These are phyloP conservation scores for Orbicella faveolata DNA, from an alignment of 64 coral and sea anemone species.

Conservation along the genomic window DNA sequence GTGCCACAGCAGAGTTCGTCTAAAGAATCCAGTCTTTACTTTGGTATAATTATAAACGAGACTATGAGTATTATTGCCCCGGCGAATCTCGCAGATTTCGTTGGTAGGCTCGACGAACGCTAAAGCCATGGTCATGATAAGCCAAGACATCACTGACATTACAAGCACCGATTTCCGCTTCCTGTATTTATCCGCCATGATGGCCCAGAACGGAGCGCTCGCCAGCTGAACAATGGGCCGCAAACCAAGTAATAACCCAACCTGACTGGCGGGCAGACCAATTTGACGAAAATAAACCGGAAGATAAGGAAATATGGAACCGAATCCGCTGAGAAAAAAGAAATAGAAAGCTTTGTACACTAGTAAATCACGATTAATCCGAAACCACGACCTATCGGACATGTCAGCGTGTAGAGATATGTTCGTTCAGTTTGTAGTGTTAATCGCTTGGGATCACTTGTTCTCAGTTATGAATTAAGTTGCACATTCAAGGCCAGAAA, in stretches of 20 bases:
- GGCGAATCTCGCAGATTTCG: slow-evolving; percentile 90
- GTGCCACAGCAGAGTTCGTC: slow-evolving; percentile 51
- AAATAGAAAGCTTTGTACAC: slow-evolving; percentile 97
- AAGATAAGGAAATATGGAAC: slow-evolving; percentile 91
- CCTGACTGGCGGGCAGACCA: slow-evolving; percentile 86
- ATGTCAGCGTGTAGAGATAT: neutral
- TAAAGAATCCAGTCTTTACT: slow-evolving; percentile 95
- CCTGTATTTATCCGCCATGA: slow-evolving; percentile 93
- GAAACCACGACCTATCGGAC: slow-evolving; percentile 55
- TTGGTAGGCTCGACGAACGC: slow-evolving; percentile 98
- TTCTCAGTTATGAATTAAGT: neutral
- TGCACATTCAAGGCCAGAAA: neutral
- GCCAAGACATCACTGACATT: slow-evolving; percentile 96
- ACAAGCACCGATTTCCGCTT: slow-evolving; percentile 90
- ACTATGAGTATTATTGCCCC: slow-evolving; percentile 50
- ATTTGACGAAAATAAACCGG: slow-evolving; percentile 97
- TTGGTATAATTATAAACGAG: slow-evolving; percentile 93
- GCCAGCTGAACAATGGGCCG: slow-evolving; percentile 92
- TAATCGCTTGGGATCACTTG: neutral
- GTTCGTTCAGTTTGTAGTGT: neutral
- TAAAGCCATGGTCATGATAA: slow-evolving; percentile 93
- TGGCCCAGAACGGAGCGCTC: slow-evolving; percentile 97
- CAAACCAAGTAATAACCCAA: slow-evolving; percentile 88
- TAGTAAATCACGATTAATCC: slow-evolving; percentile 83
- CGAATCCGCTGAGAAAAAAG: slow-evolving; percentile 91